Base-by-base conservation (phyloP, 2,797 vertebrate genomes). In the Poeciliopsis infans region DNA sequence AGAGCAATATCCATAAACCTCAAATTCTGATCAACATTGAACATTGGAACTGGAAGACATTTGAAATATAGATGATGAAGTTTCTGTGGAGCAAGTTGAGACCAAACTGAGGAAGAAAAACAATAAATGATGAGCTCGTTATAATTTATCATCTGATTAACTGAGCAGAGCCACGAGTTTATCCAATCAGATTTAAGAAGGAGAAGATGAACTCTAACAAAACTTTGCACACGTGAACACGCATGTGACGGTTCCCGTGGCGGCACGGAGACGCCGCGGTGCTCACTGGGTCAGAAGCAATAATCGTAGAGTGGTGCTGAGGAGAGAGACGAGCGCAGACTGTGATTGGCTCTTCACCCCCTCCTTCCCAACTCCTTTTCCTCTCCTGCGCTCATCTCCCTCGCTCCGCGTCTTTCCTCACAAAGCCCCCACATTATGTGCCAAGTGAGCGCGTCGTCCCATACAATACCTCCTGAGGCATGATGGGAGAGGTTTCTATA, bases 211-310 rank as follows among this genome's bases (percentile, higher is more conserved):
- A 59, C 53, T 12, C 7, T 12, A 55, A n/a, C 55, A 57, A 31
- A 31, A 31, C n/a, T 59, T 59, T 15, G 12, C 57, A 31, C 47
- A 20, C 79, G 68, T 55, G 75, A 66, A 86, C 79, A 79, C 74
- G 79, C 80, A 46, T 15, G 28, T 70, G 76, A 49, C 45, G 33
- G 33, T 71, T 76, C 78, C 83, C 31, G 86, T 25, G 49, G 70
- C 82, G 46, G 74, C 79, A n/a, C 45, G 18, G 75, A 47, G 74
- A 89, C 77, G 61, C 80, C 81, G 66, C 71, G 10, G 79, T 91
- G 92, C 77, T 91, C 91, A 93, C 79, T 94, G 93, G 88, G 86
- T 87, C 89, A 91, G 93, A 94, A 93, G 89, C 77, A 89, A 94
- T 93, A 82, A 85, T 78, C 18, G 7, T 85, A 92, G 91, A 93